A percentile compares a stretch with the other conserved stretches of the same genome.
Conservation (phyloP, 2,797 vertebrate genomes). For the Sebastes variabilis region DNA sequence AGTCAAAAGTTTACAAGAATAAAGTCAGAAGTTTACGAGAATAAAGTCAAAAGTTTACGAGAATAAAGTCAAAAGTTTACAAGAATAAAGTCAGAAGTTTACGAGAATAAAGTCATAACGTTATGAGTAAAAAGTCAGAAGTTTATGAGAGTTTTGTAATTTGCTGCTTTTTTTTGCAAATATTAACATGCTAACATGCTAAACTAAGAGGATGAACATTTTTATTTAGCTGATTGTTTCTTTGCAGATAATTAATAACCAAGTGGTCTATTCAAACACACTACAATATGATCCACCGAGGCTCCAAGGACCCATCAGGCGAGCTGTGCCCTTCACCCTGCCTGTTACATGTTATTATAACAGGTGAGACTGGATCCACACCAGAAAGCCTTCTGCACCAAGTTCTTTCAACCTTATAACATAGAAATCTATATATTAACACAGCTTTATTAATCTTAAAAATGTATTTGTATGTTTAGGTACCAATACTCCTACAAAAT, state of each 20-base stretch:
- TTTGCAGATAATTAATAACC: conserved; percentile 68
- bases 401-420: not conserved
- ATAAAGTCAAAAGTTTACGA: no score
- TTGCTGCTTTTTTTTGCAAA: not conserved
- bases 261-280: conserved; percentile 70
- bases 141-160: not conserved
- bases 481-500: conserved; percentile 81
- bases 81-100: no score
- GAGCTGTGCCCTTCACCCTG: conserved; percentile 52
- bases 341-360: conserved; percentile 76
- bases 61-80: no score
- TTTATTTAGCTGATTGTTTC: not conserved
- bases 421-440: not conserved
- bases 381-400: not conserved
- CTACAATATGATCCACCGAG: conserved; percentile 62
- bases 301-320: conserved; percentile 56
- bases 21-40: no score
- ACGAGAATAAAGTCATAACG: no score
- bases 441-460: not conserved
- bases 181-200: no score
- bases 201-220: no score
- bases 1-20: no score
- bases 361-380: conserved; percentile 60
- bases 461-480: conserved; percentile 49
- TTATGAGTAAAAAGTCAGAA: no score